A percentile compares a stretch with the other conserved stretches of the same genome.
These are phyloP conservation scores for Indicator maculatus DNA, from an alignment of 2,113 vertebrate genomes.

Conservation along the genomic window DNA sequence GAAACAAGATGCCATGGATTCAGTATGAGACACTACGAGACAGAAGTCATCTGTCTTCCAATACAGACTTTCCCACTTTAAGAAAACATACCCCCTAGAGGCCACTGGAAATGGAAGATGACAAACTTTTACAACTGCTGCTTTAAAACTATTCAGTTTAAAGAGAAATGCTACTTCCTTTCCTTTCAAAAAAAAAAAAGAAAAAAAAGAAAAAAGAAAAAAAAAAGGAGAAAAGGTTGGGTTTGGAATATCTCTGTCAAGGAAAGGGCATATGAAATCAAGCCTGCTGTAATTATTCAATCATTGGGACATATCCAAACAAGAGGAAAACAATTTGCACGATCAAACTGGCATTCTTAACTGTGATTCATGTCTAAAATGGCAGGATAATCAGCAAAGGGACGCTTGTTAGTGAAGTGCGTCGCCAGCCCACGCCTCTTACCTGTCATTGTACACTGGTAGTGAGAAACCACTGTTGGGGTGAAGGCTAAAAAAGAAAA, in stretches of 20 bases:
- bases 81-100: constrained; percentile 44
- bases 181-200: not conserved
- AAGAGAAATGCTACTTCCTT: not conserved
- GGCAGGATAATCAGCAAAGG: constrained; percentile 74
- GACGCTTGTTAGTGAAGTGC: constrained; percentile 63
- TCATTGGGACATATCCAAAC: constrained; percentile 36
- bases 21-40: not conserved
- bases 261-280: constrained; percentile 29
- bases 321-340: constrained; percentile 37
- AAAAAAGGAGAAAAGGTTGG: not conserved
- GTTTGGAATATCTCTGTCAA: constrained; percentile 21
- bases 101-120: constrained; percentile 41
- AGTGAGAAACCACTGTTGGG: constrained; percentile 74
- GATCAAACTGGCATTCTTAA: constrained; percentile 54
- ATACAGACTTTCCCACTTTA: constrained; percentile 56
- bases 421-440: constrained; percentile 59
- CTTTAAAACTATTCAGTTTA: not conserved
- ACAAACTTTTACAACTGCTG: not conserved
- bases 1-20: constrained; percentile 62
- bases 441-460: constrained; percentile 75
- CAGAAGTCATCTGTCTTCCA: constrained; percentile 21
- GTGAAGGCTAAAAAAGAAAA: constrained; percentile 75
- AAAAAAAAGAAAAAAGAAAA: not conserved
- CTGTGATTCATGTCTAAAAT: constrained; percentile 67
- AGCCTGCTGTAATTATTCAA: not conserved